A percentile compares a stretch with the other conserved stretches of the same genome.
Conservation (phyloP, 2,797 vertebrate species). For the Decapterus maruadsi region DNA sequence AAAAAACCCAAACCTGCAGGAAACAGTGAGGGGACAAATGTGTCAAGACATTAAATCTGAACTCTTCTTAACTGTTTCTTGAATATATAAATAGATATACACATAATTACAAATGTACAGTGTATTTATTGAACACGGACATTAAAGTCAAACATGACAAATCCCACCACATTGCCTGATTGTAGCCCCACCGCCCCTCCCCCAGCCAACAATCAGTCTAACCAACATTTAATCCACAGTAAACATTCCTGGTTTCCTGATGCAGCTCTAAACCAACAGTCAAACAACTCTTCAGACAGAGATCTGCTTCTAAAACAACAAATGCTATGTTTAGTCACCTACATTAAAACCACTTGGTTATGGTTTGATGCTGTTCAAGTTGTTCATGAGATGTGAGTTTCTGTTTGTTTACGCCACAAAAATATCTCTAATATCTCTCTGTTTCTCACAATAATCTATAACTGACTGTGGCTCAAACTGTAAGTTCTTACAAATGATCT, state of each 20-base stretch:
- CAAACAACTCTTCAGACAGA: background rate
- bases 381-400: background rate
- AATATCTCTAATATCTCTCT: background rate
- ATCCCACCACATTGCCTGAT: no score
- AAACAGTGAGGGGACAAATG: no score
- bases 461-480: no score
- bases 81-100: no score
- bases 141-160: no score
- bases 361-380: background rate
- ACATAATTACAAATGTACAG: no score
- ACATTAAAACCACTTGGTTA: background rate
- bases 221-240: constrained; percentile 2
- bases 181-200: no score
- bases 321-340: background rate
- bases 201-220: background rate
- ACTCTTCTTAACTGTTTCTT: no score
- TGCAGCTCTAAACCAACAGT: background rate
- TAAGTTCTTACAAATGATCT: background rate
- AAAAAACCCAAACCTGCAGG: no score
- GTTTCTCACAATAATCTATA: no score
- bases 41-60: no score
- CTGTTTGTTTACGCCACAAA: background rate
- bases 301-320: background rate
- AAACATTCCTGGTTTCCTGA: background rate
- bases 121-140: no score